A percentile compares a stretch with the other conserved stretches of the same genome.
Conservation (phyloP, 1,140 invertebrate species). For the Apis laboriosa region DNA sequence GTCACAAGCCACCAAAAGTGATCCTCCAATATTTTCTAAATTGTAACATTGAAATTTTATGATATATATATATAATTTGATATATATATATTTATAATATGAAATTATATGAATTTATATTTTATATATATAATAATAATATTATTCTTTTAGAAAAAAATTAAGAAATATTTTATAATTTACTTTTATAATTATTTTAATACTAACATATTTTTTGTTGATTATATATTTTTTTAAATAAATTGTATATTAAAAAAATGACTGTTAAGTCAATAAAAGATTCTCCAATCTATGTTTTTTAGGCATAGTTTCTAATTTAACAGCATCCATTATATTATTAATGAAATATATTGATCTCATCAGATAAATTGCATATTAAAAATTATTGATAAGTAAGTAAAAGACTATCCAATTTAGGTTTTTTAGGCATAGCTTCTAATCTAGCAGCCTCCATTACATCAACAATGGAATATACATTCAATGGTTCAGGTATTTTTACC, state of each 20-base stretch:
- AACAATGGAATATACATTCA: slow-evolving; percentile 74
- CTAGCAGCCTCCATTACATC: slow-evolving; percentile 72
- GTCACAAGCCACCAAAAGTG: slow-evolving; percentile 87
- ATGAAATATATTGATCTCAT: slow-evolving; percentile 75
- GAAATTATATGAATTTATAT: not conserved
- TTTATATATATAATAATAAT: slow-evolving; percentile 7
- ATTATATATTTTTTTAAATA: slow-evolving; percentile 8
- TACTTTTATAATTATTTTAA: slow-evolving; percentile 23
- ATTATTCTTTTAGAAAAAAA: not conserved
- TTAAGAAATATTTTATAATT: slow-evolving; percentile 7
- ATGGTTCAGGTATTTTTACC: slow-evolving; percentile 69
- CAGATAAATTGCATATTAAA: not conserved
- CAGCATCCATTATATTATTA: slow-evolving; percentile 70
- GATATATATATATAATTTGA: not conserved
- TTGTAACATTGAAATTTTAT: slow-evolving; percentile 80
- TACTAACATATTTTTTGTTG: slow-evolving; percentile 20
- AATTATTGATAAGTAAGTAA: slow-evolving; percentile 12
- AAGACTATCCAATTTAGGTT: slow-evolving; percentile 46
- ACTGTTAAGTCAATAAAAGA: slow-evolving; percentile 29
- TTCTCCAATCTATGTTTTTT: slow-evolving; percentile 53
- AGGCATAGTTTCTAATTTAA: slow-evolving; percentile 59
- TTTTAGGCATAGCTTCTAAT: slow-evolving; percentile 57
- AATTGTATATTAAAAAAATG: not conserved
- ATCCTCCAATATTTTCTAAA: slow-evolving; percentile 86
- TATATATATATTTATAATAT: not conserved